A percentile compares a stretch with the other conserved stretches of the same genome.
Evolutionary conservation across 2,888 invertebrate genomes (phyloP).

Genomic region (Epinotia demarniana): DNA sequence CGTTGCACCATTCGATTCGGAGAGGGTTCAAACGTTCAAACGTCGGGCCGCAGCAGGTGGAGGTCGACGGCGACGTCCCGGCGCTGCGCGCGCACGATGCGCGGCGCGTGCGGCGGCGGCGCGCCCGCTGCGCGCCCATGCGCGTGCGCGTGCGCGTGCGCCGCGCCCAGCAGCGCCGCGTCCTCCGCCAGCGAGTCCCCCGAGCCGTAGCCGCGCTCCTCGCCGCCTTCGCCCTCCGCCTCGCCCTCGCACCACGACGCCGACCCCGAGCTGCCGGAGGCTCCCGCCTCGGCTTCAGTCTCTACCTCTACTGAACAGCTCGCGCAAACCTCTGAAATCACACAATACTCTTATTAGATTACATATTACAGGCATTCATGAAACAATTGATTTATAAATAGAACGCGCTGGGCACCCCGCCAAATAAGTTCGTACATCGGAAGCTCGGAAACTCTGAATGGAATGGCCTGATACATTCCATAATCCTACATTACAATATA

Average conservation of each 20-base stretch:
- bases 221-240: slow-evolving; percentile 74
- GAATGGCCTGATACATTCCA: slow-evolving; percentile 28
- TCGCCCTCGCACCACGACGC: slow-evolving; percentile 84
- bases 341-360: slow-evolving; percentile 23
- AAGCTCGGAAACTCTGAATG: slow-evolving; percentile 2
- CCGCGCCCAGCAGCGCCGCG: slow-evolving; percentile 73
- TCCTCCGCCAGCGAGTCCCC: slow-evolving; percentile 82
- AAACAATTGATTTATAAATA: slow-evolving; percentile 42
- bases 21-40: slow-evolving; percentile 66
- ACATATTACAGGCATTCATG: slow-evolving; percentile 28
- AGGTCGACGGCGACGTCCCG: slow-evolving; percentile 80
- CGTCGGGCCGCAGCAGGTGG: slow-evolving; percentile 77
- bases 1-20: slow-evolving; percentile 41
- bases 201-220: slow-evolving; percentile 82
- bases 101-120: slow-evolving; percentile 61
- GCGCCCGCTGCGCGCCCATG: slow-evolving; percentile 48
- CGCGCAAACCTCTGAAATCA: slow-evolving; percentile 77
- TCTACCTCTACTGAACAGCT: slow-evolving; percentile 79
- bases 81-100: slow-evolving; percentile 68
- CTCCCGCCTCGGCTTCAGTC: slow-evolving; percentile 75
- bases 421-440: slow-evolving; percentile 28
- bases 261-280: slow-evolving; percentile 78
- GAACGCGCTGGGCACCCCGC: slow-evolving; percentile 21
- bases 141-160: slow-evolving; percentile 46
- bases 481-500: slow-evolving; percentile 17